Conservation (phyloP, 2,797 vertebrate genomes). For the Myripristis murdjan region DNA sequence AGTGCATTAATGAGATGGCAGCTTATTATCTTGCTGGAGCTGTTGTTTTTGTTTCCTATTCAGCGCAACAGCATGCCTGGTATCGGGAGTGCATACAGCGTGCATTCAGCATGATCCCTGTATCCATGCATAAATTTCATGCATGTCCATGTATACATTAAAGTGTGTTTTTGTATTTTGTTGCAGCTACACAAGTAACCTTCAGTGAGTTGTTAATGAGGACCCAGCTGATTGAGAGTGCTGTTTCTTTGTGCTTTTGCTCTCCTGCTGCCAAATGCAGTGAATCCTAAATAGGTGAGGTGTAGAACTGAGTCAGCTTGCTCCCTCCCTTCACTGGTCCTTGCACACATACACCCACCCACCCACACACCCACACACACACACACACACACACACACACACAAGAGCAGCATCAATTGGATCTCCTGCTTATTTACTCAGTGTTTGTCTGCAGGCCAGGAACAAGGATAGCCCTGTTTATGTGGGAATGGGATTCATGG, state of each 20-base stretch:
- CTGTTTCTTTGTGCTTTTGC: constrained; percentile 24
- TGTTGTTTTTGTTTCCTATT: constrained; percentile 28
- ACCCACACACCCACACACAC: constrained; percentile 11
- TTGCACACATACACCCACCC: constrained; percentile 15
- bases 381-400: too few relatives aligned
- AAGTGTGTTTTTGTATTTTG: constrained; percentile 8
- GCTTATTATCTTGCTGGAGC: constrained; percentile 62
- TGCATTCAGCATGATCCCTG: constrained; percentile 5
- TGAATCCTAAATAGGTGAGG: constrained; percentile 31
- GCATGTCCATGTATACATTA: constrained; percentile 13
- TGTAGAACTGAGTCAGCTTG: constrained; percentile 16
- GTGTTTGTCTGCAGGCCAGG: constrained; percentile 64
- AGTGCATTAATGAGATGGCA: constrained; percentile 61
- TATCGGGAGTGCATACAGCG: constrained; percentile 12
- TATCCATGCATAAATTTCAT: constrained; percentile 23
- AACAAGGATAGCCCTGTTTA: constrained; percentile 56
- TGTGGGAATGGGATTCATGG: constrained; percentile 53
- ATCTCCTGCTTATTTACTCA: constrained; percentile 67
- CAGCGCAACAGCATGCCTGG: constrained; percentile 7
- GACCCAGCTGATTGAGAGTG: constrained; percentile 11
- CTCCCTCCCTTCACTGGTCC: background rate
- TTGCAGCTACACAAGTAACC: background rate
- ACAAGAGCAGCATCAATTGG: constrained; percentile 58
- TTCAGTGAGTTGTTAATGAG: constrained; percentile 33
- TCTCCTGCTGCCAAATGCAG: constrained; percentile 25